These are phyloP conservation scores for Andricus grossulariae DNA, from an alignment of 1,140 invertebrate genomes.

Conservation along the genomic window DNA sequence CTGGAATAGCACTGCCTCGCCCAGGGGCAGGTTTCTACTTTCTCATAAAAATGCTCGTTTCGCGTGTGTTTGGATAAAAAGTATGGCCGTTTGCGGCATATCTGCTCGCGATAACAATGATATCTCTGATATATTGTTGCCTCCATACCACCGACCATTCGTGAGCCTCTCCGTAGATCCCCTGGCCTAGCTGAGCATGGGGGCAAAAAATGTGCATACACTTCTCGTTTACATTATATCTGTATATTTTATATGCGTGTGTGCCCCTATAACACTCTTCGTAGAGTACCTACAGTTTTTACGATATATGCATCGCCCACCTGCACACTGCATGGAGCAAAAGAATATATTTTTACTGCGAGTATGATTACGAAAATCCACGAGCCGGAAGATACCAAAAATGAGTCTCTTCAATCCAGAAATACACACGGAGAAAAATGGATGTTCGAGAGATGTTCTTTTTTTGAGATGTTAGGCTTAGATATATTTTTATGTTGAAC, in stretches of 20 bases:
- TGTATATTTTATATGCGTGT: background rate
- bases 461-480: too few relatives aligned
- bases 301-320: background rate
- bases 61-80: conserved; percentile 59
- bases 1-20: conserved; percentile 33
- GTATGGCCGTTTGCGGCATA: conserved; percentile 45
- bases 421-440: background rate
- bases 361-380: conserved; percentile 6
- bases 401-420: background rate
- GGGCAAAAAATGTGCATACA: background rate
- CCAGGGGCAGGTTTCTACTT: conserved; percentile 49
- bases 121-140: conserved; percentile 64
- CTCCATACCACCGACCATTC: conserved; percentile 45
- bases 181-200: background rate
- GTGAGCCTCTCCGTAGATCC: conserved; percentile 43
- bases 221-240: background rate
- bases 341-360: conserved; percentile 17
- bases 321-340: conserved; percentile 7
- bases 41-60: conserved; percentile 64
- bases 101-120: conserved; percentile 63
- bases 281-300: background rate
- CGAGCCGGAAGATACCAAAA: background rate
- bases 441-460: too few relatives aligned
- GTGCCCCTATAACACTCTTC: background rate
- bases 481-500: too few relatives aligned